Percentiles rank a stretch among this genome's conserved stretches.
Conservation (phyloP, 2,888 invertebrate genomes). For the Cataglyphis rosenhaueri region DNA sequence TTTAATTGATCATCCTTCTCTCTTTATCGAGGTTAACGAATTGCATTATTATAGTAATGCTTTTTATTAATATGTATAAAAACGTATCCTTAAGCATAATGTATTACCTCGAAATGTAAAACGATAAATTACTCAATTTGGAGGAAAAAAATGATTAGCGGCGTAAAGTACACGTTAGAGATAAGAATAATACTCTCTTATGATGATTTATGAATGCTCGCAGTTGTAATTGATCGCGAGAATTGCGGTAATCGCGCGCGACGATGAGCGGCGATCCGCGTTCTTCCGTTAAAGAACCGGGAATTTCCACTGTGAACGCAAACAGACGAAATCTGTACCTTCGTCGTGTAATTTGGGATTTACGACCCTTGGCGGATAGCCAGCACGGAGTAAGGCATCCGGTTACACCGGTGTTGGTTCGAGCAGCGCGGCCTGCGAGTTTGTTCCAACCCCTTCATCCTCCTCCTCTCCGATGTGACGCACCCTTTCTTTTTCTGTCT, state of each 20-base stretch:
- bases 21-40: neutral
- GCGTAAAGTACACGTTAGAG: neutral
- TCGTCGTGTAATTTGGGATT: slow-evolving; percentile 78
- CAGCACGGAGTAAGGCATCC: slow-evolving; percentile 74
- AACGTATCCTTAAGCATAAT: slow-evolving; percentile 8
- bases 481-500: slow-evolving; percentile 32
- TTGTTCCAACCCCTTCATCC: slow-evolving; percentile 1
- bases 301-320: slow-evolving; percentile 33
- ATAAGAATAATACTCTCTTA: neutral
- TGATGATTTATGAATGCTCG: neutral
- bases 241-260: slow-evolving; percentile 23
- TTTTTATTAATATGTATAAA: slow-evolving; percentile 16
- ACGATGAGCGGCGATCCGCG: neutral
- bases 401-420: slow-evolving; percentile 48
- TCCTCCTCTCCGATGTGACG: neutral
- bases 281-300: slow-evolving; percentile 25
- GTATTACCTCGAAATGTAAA: slow-evolving; percentile 1
- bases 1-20: slow-evolving; percentile 15
- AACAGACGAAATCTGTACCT: slow-evolving; percentile 72
- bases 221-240: slow-evolving; percentile 2
- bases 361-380: slow-evolving; percentile 77
- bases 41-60: neutral
- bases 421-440: slow-evolving; percentile 40
- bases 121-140: neutral
- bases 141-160: neutral